Base-by-base conservation (phyloP, 2,888 invertebrate species). In the Arge pagana region DNA sequence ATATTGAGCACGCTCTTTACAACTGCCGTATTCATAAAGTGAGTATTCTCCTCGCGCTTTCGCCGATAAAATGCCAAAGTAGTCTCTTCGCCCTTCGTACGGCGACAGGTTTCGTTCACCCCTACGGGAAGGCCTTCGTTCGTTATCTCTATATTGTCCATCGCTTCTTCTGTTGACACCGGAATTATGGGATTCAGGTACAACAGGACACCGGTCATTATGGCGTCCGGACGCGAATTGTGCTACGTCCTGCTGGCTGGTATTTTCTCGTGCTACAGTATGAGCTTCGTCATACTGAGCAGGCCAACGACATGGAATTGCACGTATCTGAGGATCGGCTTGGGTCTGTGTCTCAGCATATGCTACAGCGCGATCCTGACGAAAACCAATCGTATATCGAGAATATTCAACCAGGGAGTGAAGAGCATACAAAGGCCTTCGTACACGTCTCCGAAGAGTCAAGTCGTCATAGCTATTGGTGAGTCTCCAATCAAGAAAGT, bases 341-440 rank as follows among this genome's bases (percentile, higher is more conserved):
- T 89, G 8, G 89, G 89, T 0, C 79, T 89, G 1, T 87, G 88
- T 16, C 79, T 90, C 57, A 85, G 86, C 56, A 83, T 88, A 49
- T 87, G 88, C 65, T 89, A 90, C 70, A 85, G 88, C 51, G 88
- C 89, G 7, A 83, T 89, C 53, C 80, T 89, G 55, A 88, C 88
- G 1, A 89, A 89, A 71, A 89, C 88, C 2, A 89, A 88, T 74
- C 80, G 88, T 42, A 84, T 89, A 49, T 87, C 87, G 2, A 78
- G 88, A 37, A 88, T 89, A 49, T 89, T 89, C 72, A 86, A 86
- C 71, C 66, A 61, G 36, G 63, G 64, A 48, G 84, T 87, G 52
- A 86, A 85, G 61, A 85, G 85, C 52, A 85, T 86, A 51, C 86
- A 87, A 65, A 78, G 88, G 39, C 88, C 89, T 1, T 82, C 85